These are phyloP conservation scores for Formica exsecta DNA, from an alignment of 1,140 invertebrate species.

Conservation along the genomic window DNA sequence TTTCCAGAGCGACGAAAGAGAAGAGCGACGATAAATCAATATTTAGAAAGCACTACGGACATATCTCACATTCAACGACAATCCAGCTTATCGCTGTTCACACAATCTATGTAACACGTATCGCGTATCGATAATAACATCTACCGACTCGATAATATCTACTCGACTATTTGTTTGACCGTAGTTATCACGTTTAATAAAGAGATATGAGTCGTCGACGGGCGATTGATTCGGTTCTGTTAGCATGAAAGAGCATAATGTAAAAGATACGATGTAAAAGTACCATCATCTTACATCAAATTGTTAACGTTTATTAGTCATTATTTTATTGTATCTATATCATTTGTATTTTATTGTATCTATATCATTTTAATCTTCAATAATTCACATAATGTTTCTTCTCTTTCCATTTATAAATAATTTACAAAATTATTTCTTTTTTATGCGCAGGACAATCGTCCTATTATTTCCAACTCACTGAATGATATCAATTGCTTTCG, in stretches of 20 bases:
- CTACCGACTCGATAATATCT: slow-evolving; percentile 47
- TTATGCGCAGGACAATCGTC: neutral
- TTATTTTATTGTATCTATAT: too few species aligned
- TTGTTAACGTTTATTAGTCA: neutral
- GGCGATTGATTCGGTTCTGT: slow-evolving; percentile 31
- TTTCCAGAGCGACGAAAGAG: slow-evolving; percentile 7
- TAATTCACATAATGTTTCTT: neutral
- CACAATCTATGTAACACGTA: slow-evolving; percentile 41
- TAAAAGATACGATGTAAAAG: neutral
- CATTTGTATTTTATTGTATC: too few species aligned
- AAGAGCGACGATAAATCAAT: slow-evolving; percentile 42
- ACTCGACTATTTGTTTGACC: slow-evolving; percentile 35
- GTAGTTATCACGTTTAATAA: slow-evolving; percentile 62
- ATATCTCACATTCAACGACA: slow-evolving; percentile 51
- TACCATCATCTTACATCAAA: neutral
- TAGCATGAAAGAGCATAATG: slow-evolving; percentile 8
- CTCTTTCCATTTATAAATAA: neutral
- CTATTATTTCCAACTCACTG: neutral
- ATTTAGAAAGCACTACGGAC: slow-evolving; percentile 44
- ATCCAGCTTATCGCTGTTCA: slow-evolving; percentile 55
- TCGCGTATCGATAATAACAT: slow-evolving; percentile 60
- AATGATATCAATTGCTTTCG: neutral
- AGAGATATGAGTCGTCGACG: slow-evolving; percentile 37
- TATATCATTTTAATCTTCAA: neutral
- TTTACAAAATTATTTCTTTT: neutral